Percentiles rank a stretch among this genome's conserved stretches.
Evolutionary conservation across 1,140 invertebrate genomes (phyloP).

Genomic region (Thrips palmi): DNA sequence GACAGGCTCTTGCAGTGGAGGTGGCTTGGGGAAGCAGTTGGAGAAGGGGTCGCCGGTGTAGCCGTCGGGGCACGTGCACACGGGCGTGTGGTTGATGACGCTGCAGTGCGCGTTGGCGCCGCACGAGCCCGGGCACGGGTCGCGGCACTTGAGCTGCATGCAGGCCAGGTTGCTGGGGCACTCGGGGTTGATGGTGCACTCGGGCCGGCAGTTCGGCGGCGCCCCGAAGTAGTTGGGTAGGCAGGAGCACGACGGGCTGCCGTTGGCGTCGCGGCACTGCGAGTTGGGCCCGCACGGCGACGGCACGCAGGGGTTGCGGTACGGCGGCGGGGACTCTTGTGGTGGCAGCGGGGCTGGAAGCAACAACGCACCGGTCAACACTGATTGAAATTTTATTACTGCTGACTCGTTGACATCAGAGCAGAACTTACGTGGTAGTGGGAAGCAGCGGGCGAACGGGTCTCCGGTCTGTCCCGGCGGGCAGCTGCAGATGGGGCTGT

Average conservation of each 20-base stretch:
- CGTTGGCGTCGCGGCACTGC: slow-evolving; percentile 33
- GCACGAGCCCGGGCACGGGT: slow-evolving; percentile 32
- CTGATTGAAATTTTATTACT: neutral
- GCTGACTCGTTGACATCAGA: slow-evolving; percentile 11
- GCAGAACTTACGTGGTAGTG: slow-evolving; percentile 30
- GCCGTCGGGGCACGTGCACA: slow-evolving; percentile 30
- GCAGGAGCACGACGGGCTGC: slow-evolving; percentile 39
- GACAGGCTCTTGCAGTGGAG: slow-evolving; percentile 15
- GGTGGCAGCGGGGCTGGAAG: slow-evolving; percentile 11
- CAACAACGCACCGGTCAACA: neutral
- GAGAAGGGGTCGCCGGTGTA: slow-evolving; percentile 31
- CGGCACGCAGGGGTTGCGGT: slow-evolving; percentile 31
- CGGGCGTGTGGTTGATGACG: slow-evolving; percentile 31
- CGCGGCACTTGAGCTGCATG: slow-evolving; percentile 27
- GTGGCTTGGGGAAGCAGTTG: slow-evolving; percentile 18
- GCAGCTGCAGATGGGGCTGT: slow-evolving; percentile 44
- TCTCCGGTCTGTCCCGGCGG: slow-evolving; percentile 44
- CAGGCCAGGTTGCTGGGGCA: slow-evolving; percentile 33
- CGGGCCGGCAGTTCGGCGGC: slow-evolving; percentile 42
- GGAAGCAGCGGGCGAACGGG: slow-evolving; percentile 45
- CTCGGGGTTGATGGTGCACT: slow-evolving; percentile 44
- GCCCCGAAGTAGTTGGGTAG: slow-evolving; percentile 36
- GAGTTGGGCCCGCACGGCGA: slow-evolving; percentile 42
- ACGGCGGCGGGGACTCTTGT: slow-evolving; percentile 12
- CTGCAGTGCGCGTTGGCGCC: slow-evolving; percentile 33